These are phyloP conservation scores for Chionomys nivalis DNA, from an alignment of 2,113 vertebrate genomes.

Conservation along the genomic window DNA sequence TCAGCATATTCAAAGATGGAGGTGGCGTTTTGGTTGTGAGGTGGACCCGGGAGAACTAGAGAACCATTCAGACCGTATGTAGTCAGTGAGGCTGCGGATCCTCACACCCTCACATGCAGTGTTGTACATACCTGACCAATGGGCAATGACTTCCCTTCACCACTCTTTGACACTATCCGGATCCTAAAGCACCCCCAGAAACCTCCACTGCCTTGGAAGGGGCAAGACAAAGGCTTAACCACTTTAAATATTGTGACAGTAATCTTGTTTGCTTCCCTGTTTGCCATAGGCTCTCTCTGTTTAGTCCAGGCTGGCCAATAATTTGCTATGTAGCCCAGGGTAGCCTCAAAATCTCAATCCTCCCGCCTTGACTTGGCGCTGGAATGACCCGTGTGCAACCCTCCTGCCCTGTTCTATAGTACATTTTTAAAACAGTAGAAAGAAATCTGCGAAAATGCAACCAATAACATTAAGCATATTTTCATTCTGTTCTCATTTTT, in stretches of 20 bases:
- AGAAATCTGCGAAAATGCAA: slow-evolving; percentile 11
- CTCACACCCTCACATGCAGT: background rate
- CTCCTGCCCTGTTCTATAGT: background rate
- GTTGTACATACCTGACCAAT: background rate
- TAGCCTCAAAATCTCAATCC: background rate
- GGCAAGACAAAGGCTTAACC: background rate
- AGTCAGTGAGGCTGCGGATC: background rate
- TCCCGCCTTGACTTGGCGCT: background rate
- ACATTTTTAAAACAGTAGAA: background rate
- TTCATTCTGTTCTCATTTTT: slow-evolving; percentile 32
- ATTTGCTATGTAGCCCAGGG: background rate
- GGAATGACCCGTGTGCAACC: background rate
- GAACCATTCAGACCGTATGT: background rate
- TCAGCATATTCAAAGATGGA: background rate
- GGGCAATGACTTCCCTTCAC: background rate
- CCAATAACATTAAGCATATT: background rate
- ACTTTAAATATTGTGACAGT: background rate
- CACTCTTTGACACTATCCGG: background rate
- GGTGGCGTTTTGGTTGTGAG: background rate
- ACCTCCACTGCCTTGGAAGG: background rate
- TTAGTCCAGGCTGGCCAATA: background rate
- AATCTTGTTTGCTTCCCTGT: background rate
- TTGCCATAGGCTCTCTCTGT: background rate
- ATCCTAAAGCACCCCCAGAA: background rate
- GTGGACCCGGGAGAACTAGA: background rate